Evolutionary conservation across 2,797 vertebrate genomes (phyloP).

Genomic region (Acanthis flammea): DNA sequence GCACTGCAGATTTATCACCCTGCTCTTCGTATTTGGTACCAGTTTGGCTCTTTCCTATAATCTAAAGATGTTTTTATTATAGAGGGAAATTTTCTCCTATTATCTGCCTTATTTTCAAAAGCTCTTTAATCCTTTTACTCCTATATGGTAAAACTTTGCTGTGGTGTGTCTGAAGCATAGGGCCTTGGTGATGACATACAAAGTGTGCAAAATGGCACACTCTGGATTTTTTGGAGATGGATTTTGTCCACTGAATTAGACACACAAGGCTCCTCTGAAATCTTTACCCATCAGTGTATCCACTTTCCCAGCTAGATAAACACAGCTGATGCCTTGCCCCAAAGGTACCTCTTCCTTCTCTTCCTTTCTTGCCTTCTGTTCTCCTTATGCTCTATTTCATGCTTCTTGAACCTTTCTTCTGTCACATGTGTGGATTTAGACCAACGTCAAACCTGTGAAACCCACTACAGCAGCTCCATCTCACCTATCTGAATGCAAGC

Average conservation of each 20-base stretch:
- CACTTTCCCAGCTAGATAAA: background rate
- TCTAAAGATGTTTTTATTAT: background rate
- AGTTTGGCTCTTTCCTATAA: background rate
- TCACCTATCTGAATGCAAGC: background rate
- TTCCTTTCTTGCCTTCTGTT: background rate
- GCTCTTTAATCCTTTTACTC: background rate
- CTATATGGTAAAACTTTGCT: background rate
- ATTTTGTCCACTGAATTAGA: background rate
- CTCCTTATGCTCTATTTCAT: background rate
- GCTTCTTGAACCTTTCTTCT: background rate
- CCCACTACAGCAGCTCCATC: background rate
- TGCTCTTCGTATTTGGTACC: background rate
- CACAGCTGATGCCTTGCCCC: background rate
- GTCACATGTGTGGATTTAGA: background rate
- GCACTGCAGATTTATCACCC: background rate
- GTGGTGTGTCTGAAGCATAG: background rate
- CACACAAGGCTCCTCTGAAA: background rate
- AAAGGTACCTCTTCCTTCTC: background rate
- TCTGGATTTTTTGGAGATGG: background rate
- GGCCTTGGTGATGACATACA: background rate
- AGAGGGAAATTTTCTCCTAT: background rate
- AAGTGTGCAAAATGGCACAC: background rate
- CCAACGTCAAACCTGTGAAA: background rate
- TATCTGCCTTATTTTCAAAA: conserved; percentile 20
- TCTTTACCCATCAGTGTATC: background rate